A percentile compares a stretch with the other conserved stretches of the same genome.
Conservation (phyloP, 2,797 vertebrate species). For the Tragelaphus eurycerus region DNA sequence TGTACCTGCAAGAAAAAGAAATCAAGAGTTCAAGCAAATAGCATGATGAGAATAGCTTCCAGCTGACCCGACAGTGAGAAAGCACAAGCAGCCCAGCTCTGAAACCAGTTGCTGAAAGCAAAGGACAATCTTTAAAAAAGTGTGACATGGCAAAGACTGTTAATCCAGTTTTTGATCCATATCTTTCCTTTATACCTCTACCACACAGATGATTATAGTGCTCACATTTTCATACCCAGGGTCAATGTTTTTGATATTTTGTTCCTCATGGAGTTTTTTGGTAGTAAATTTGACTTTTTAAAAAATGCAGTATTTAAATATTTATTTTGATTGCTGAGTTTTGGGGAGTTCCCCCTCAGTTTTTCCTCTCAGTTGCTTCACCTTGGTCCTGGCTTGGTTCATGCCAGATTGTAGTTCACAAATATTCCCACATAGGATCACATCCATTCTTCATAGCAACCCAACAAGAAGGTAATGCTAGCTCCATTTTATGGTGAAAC, state of each 20-base stretch:
- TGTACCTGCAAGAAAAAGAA: background rate
- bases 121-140: background rate
- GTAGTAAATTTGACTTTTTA: background rate
- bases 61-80: background rate
- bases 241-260: background rate
- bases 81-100: background rate
- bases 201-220: background rate
- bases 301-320: background rate
- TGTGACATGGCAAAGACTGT: fast-evolving
- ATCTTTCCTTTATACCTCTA: background rate
- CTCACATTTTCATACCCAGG: background rate
- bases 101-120: background rate
- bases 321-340: background rate
- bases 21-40: background rate
- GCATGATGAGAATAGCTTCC: background rate
- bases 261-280: background rate
- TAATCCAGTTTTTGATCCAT: background rate
- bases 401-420: background rate
- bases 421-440: background rate
- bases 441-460: background rate
- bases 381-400: background rate
- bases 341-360: background rate
- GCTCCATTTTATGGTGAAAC: background rate
- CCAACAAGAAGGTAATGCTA: background rate
- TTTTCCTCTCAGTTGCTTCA: background rate